Conservation (phyloP, 2,113 vertebrate genomes). For the Elaphurus davidianus region DNA sequence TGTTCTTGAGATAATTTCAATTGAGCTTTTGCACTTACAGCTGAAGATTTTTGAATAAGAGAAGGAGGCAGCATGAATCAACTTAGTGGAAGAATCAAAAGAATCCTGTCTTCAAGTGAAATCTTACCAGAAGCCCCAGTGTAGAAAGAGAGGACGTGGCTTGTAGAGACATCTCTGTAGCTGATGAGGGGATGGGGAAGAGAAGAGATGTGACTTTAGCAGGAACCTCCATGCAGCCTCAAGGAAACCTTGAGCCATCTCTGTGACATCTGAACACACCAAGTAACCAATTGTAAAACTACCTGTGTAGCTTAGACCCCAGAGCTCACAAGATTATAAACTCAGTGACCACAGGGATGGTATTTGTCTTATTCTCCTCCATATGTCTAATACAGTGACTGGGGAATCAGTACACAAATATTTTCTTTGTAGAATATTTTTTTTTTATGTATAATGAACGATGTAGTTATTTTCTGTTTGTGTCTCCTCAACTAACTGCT, state of each 20-base stretch:
- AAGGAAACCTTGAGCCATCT: neutral
- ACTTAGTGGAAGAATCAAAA: neutral
- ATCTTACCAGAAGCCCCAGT: neutral
- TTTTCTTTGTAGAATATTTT: neutral
- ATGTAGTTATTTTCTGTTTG: neutral
- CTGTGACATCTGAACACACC: neutral
- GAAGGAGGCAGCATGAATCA: neutral
- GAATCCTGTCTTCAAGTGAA: neutral
- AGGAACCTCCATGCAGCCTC: neutral
- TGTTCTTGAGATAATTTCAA: neutral
- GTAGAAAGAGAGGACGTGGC: neutral
- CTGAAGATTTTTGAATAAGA: neutral
- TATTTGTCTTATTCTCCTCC: neutral
- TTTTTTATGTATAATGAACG: neutral
- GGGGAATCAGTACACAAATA: neutral
- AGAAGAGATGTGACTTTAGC: neutral
- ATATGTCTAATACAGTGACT: neutral
- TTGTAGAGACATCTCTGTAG: neutral
- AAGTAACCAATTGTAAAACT: neutral
- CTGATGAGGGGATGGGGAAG: no score
- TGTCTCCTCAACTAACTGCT: neutral
- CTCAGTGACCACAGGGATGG: fast-evolving
- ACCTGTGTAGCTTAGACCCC: neutral
- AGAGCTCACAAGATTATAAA: neutral
- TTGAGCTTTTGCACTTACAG: neutral